phyloP scores from a whole-genome alignment of 1,140 invertebrate genomes.

The Thaumetopoea pityocampa region DNA sequence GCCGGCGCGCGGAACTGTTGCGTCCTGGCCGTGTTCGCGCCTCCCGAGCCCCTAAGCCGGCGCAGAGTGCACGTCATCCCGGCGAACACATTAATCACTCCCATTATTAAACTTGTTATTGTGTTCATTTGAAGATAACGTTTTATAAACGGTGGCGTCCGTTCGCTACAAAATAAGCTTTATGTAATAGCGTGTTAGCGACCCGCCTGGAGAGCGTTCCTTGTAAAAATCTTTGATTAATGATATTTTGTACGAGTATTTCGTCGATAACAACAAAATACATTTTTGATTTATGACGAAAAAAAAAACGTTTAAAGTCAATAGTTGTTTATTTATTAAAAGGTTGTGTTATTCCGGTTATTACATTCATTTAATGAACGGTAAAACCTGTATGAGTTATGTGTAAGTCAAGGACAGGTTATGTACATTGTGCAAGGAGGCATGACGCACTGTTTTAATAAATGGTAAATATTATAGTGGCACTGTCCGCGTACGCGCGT shows the following conservation, averaged over 20 bases:
- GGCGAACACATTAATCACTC: conserved; percentile 69
- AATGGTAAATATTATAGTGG: conserved; percentile 2
- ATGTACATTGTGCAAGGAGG: conserved; percentile 11
- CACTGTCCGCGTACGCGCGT: conserved; percentile 4
- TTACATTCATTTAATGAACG: not conserved
- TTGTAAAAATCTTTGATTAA: conserved; percentile 58
- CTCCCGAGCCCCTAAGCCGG: conserved; percentile 45
- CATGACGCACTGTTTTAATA: conserved; percentile 16
- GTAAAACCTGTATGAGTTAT: conserved; percentile 5
- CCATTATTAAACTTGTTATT: conserved; percentile 75
- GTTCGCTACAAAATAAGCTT: conserved; percentile 69
- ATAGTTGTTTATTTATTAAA: not conserved
- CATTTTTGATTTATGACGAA: conserved; percentile 18
- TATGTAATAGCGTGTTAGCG: conserved; percentile 67
- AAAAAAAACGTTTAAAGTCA: not conserved
- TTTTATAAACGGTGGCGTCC: conserved; percentile 73
- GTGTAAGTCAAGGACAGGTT: not conserved
- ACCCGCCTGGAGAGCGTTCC: conserved; percentile 35
- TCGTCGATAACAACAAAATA: conserved; percentile 45
- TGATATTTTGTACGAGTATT: conserved; percentile 33
- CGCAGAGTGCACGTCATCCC: conserved; percentile 67
- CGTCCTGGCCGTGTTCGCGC: conserved; percentile 51
- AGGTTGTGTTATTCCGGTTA: not conserved
- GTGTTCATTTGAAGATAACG: conserved; percentile 74
- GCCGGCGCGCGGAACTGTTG: conserved; percentile 9